Evolutionary conservation across 2,797 vertebrate genomes (phyloP).

Genomic region (Sebastes paucispinis): DNA sequence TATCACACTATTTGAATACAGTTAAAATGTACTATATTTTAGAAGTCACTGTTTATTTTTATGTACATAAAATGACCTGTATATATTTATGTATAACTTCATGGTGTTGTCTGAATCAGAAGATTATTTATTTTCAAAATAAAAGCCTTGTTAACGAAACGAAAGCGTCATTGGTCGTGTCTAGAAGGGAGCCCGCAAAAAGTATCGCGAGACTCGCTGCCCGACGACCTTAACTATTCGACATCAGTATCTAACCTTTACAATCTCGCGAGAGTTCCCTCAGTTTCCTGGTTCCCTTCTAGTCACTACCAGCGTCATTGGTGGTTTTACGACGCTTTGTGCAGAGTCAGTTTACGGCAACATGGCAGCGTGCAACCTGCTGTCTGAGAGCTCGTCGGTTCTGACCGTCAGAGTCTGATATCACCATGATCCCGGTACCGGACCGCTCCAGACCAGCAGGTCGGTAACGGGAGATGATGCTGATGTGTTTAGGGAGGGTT

Average conservation of each 20-base stretch:
- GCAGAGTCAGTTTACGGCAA: conserved; percentile 72
- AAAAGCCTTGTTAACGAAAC: not conserved
- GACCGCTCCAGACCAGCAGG: not conserved
- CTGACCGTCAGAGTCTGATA: not conserved
- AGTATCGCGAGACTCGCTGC: no score
- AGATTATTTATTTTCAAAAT: conserved; percentile 12
- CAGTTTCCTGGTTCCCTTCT: no score
- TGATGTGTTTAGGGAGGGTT: conserved; percentile 38
- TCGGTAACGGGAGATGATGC: conserved; percentile 55
- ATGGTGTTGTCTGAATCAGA: not conserved
- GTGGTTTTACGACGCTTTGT: conserved; percentile 42
- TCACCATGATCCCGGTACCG: not conserved
- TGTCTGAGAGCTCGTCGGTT: not conserved
- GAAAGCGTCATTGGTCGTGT: not conserved
- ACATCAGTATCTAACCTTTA: no score
- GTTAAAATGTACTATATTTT: not conserved
- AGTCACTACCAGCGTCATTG: not conserved
- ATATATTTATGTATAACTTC: not conserved
- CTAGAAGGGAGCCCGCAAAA: no score
- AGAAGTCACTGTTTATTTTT: not conserved
- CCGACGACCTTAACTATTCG: no score
- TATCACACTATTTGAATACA: not conserved
- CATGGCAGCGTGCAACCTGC: conserved; percentile 74
- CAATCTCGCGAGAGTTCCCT: no score
- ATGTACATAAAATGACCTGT: not conserved